Evolutionary conservation across 2,113 vertebrate species (phyloP).

Genomic region (Columba janthina): DNA sequence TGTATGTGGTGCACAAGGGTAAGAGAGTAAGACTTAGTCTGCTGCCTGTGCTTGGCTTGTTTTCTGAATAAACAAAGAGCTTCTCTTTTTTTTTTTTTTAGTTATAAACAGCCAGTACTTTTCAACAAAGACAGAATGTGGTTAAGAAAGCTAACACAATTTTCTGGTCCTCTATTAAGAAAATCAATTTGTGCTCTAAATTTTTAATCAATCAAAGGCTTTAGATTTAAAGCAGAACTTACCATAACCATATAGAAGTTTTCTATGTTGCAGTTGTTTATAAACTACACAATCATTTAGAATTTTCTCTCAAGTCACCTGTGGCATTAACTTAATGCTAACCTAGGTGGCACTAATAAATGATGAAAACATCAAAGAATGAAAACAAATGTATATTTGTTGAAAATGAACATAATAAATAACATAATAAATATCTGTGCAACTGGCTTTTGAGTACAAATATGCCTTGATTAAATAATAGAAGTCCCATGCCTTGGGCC

Average conservation of each 20-base stretch:
- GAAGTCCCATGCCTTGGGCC: neutral
- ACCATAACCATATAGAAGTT: neutral
- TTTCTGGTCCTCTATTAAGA: neutral
- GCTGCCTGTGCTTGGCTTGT: neutral
- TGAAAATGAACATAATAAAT: conserved; percentile 4
- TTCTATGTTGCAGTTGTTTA: neutral
- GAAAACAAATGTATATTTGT: neutral
- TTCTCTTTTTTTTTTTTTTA: neutral
- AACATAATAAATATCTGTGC: neutral
- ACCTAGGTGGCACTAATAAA: neutral
- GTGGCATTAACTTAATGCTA: neutral
- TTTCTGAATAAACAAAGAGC: neutral
- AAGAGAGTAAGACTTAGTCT: neutral
- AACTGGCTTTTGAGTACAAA: neutral
- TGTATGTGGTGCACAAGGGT: accelerated
- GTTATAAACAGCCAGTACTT: conserved; percentile 7
- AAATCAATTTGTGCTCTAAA: neutral
- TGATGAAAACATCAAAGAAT: neutral
- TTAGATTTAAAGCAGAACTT: neutral
- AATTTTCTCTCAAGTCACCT: neutral
- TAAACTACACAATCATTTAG: neutral
- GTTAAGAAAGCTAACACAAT: neutral
- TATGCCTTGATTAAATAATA: neutral
- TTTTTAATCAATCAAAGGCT: neutral
- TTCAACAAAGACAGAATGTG: neutral